Percentiles rank a stretch among this genome's conserved stretches.
Conservation (phyloP, 2,113 vertebrate species). For the Camelus bactrianus region DNA sequence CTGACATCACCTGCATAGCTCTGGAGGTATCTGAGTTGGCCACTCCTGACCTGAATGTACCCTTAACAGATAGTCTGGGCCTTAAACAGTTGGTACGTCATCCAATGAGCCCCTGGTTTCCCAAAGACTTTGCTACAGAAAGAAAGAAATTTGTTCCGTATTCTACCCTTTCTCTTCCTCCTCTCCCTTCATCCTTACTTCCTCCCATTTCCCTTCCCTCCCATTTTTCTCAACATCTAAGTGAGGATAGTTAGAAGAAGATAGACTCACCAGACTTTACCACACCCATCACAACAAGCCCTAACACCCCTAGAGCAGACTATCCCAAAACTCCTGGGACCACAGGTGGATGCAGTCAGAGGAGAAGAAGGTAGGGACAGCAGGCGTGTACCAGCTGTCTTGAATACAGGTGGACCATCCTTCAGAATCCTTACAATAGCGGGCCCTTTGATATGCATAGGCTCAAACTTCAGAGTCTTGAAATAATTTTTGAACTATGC, state of each 20-base stretch:
- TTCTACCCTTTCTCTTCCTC: neutral
- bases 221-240: constrained; percentile 35
- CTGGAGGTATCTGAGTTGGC: neutral
- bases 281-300: neutral
- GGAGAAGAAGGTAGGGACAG: neutral
- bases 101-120: neutral
- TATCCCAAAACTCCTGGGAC: neutral
- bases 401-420: neutral
- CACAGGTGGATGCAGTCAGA: neutral
- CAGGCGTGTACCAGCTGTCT: neutral
- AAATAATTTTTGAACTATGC: neutral
- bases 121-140: neutral
- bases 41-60: neutral
- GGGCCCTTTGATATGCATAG: neutral
- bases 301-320: neutral
- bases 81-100: neutral
- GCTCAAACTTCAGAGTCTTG: constrained; percentile 19
- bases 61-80: neutral
- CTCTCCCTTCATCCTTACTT: neutral
- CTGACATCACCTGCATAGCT: neutral
- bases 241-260: neutral
- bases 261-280: neutral
- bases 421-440: neutral
- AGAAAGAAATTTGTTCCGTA: neutral
- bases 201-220: neutral